Base-by-base conservation (phyloP, 2,797 vertebrate species). In the Sciurus vulgaris region DNA sequence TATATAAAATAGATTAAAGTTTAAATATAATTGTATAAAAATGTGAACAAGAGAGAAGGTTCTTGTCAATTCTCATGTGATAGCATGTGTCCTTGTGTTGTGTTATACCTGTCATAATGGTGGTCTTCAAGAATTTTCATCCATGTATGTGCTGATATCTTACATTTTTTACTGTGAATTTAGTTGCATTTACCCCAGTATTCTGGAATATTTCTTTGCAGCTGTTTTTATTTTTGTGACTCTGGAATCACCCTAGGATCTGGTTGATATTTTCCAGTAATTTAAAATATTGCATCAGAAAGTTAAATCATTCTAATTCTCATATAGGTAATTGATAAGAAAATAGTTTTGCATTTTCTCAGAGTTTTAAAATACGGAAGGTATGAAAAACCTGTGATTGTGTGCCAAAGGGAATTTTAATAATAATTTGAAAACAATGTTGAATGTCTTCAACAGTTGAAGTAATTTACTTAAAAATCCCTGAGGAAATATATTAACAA, bases 391-490 rank as follows among this genome's bases (percentile, higher is more conserved):
- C 79, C 47, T 69, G 44, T 79, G 78, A 94, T 28, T 35, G 28
- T 59, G 24, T 88, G 17, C 30, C 88, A 88, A 38, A 73, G n/a
- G 41, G 14, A 90, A 96, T 88, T 90, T 86, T 92, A 85, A 88
- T 96, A 94, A 51, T 78, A 67, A 93, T 92, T 95, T 95, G 59
- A 86, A 87, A 72, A 87, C 49, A 51, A 38, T 97, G 33, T 83
- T 87, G 67, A 83, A 83, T 88, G 7, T 90, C n/a, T 96, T 95
- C 28, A 90, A 49, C 12, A 56, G 44, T 94, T 59, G 20, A 86
- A 92, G 90, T 79, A 95, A 92, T 90, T 81, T 22, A 96, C 89
- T 70, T 91, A 96, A 90, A 95, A 81, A 73, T 87, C 26, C n/a
- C 76, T 20, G 5, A 93, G 49, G 38, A 91, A 82, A 92, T 95